These are phyloP conservation scores for Aleadryas rufinucha DNA, from an alignment of 2,113 vertebrate species.

Conservation along the genomic window DNA sequence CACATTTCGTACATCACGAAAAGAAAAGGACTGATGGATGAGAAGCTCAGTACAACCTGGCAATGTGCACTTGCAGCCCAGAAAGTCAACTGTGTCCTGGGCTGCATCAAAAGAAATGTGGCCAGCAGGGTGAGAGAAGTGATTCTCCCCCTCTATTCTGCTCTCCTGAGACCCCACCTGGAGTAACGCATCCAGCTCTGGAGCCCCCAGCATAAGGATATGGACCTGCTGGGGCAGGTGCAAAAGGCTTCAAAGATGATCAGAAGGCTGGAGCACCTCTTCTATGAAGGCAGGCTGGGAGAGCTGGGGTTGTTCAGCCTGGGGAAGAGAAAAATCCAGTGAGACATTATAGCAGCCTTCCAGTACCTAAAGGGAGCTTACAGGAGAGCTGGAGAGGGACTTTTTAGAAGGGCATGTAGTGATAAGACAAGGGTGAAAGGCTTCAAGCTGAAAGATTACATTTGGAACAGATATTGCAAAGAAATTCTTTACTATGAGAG, in stretches of 20 bases:
- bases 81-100: neutral
- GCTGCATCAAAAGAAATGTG: neutral
- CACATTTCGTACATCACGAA: fast-evolving
- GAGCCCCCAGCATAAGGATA: neutral
- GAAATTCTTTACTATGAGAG: neutral
- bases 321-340: neutral
- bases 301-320: neutral
- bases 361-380: neutral
- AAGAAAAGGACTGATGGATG: neutral
- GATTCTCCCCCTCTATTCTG: neutral
- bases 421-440: neutral
- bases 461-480: neutral
- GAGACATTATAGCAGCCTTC: neutral
- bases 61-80: neutral
- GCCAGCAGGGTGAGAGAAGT: neutral
- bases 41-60: neutral
- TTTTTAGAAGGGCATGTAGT: neutral
- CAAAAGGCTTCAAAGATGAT: neutral
- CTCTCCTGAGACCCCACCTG: neutral
- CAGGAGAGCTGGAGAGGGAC: neutral
- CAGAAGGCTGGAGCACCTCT: neutral
- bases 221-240: neutral
- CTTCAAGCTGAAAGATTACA: neutral
- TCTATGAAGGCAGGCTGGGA: neutral
- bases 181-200: neutral